Conservation (phyloP, 2,888 invertebrate genomes). For the Agrotis segetum region DNA sequence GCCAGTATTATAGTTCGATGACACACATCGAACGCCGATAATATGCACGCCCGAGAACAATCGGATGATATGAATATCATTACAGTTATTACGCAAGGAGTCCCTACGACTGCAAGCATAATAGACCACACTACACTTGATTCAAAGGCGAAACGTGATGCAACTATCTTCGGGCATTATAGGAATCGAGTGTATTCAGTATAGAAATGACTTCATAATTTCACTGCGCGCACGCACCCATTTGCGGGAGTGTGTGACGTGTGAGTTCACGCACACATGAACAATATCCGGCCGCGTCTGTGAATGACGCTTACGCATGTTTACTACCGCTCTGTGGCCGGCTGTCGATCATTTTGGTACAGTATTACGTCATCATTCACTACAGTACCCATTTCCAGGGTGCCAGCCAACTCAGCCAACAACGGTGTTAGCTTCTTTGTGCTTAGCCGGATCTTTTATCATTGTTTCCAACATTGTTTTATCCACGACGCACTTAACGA, state of each 20-base stretch:
- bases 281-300: conserved; percentile 81
- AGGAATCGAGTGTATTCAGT: conserved; percentile 73
- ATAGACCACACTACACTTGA: conserved; percentile 71
- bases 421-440: conserved; percentile 63
- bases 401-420: conserved; percentile 53
- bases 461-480: conserved; percentile 32
- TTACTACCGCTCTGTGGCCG: conserved; percentile 81
- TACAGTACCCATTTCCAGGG: conserved; percentile 70
- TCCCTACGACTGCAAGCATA: conserved; percentile 57
- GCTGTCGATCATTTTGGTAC: conserved; percentile 84
- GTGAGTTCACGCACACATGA: conserved; percentile 70
- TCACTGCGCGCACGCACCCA: conserved; percentile 71
- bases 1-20: conserved; percentile 62
- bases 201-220: conserved; percentile 85
- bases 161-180: conserved; percentile 72
- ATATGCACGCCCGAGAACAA: conserved; percentile 63
- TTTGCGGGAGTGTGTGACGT: conserved; percentile 60
- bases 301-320: conserved; percentile 88
- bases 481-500: conserved; percentile 42
- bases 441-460: conserved; percentile 40
- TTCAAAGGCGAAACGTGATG: conserved; percentile 74
- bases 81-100: conserved; percentile 66
- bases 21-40: conserved; percentile 58
- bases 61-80: conserved; percentile 65
- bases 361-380: conserved; percentile 81